Conservation (phyloP, 1,140 invertebrate species). For the Teleopsis dalmanni region DNA sequence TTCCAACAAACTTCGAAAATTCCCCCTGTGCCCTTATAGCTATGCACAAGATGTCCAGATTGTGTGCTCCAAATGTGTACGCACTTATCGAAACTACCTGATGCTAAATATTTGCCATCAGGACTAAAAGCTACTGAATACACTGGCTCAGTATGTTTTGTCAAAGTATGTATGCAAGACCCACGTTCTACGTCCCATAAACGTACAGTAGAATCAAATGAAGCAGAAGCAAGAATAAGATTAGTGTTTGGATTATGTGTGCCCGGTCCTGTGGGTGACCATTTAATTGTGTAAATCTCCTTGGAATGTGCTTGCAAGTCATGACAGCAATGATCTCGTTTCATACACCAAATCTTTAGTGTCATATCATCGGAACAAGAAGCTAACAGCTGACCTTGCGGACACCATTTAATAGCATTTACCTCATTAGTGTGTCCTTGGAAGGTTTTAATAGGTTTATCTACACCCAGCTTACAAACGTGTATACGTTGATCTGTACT, state of each 20-base stretch:
- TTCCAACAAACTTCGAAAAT: constrained; percentile 99
- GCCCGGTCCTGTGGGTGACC: constrained; percentile 95
- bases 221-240: constrained; percentile 91
- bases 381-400: constrained; percentile 91
- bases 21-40: constrained; percentile 95
- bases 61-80: constrained; percentile 99
- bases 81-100: constrained; percentile 98
- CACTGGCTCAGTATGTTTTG: constrained; percentile 95
- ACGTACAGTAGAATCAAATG: constrained; percentile 93
- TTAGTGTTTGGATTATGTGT: constrained; percentile 97
- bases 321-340: constrained; percentile 90
- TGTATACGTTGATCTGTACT: constrained; percentile 99
- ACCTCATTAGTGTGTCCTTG: constrained; percentile 98
- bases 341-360: constrained; percentile 98
- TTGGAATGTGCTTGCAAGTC: constrained; percentile 97
- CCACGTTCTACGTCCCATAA: constrained; percentile 97
- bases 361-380: constrained; percentile 99
- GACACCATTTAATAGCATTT: constrained; percentile 99
- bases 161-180: constrained; percentile 91
- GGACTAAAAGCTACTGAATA: constrained; percentile 94
- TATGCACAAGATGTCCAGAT: constrained; percentile 90
- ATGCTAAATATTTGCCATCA: constrained; percentile 94
- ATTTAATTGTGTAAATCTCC: constrained; percentile 99
- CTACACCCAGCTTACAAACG: constrained; percentile 88
- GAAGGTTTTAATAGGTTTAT: constrained; percentile 96